Base-by-base conservation (phyloP, 2,888 invertebrate species). In the Caenorhabditis uteleia region DNA sequence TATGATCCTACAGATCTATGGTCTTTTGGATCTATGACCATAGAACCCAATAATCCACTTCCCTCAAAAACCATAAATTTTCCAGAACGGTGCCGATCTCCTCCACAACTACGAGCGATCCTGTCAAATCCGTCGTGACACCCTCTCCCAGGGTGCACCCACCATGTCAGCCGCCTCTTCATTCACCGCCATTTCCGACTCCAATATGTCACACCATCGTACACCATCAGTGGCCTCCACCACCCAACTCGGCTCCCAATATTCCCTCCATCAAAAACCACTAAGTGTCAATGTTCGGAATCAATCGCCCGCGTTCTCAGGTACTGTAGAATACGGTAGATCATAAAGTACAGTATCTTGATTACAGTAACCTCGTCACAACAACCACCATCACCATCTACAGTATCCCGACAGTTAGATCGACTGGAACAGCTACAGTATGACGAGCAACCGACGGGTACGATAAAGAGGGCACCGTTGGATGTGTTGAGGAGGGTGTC, bases 401-500 rank as follows among this genome's bases (percentile, higher is more conserved):
- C 50, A 1, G 18, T 51, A 8, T 31, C 50, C 4, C 51, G 48
- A 21, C 53, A 60, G 23, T 18, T 40, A 5, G 57, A 58, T 33
- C n/a, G n/a, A n/a, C 5, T 34, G 34, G 34, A 34, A 16, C 7
- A 7, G 8, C 44, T 44, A 18, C 60, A 68, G 27, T 67, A 61
- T 34, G 61, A 61, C 33, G 68, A 70, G 20, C 65, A 67, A 34
- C 67, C 59, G 53, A 74, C 71, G 57, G 80, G 80, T 18, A 81
- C 81, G 8, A 81, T 81, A 42, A 81, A 81, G 47, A 60, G 79
- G 31, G 74, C 74, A 20, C 77, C 77, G 21, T 39, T 68, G n/a
- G 73, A 74, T 47, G 68, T 70, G 21, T 47, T 72, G 25, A 38
- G 72, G 16, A 44, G 69, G 36, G 67, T 64, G 31, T 61, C 67